Percentiles rank a stretch among this genome's conserved stretches.
phyloP scores from a whole-genome alignment of 2,888 invertebrate genomes.

The Mythimna loreyi region DNA sequence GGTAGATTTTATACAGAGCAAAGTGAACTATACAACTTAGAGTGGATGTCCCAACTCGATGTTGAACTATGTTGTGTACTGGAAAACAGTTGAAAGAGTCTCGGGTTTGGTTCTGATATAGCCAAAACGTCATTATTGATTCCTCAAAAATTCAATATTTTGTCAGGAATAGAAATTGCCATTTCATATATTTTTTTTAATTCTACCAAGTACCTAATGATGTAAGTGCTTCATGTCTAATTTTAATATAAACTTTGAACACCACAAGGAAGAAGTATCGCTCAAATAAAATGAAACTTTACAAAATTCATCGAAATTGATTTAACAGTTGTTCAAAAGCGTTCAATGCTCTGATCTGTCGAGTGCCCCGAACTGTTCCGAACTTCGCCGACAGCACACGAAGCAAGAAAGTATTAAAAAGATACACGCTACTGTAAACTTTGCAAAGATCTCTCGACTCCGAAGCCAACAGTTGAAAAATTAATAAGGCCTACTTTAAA shows the following conservation, averaged over 20 bases:
- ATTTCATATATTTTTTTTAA: too few species aligned
- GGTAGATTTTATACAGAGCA: too few species aligned
- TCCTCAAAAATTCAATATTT: too few species aligned
- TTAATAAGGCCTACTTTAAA: conserved; percentile 66
- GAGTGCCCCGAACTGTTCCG: conserved; percentile 28
- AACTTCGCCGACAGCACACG: conserved; percentile 35
- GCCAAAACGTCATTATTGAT: too few species aligned
- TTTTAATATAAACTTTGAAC: not conserved
- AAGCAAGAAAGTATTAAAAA: conserved; percentile 60
- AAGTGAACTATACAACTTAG: too few species aligned
- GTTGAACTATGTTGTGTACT: too few species aligned
- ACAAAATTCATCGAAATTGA: conserved; percentile 39
- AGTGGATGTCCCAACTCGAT: too few species aligned
- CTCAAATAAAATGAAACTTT: conserved; percentile 13
- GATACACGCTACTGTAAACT: conserved; percentile 56
- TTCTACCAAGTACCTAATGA: too few species aligned
- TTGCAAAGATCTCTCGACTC: conserved; percentile 44
- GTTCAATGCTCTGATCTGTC: conserved; percentile 28
- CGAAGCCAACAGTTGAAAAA: conserved; percentile 62
- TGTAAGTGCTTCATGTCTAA: too few species aligned
- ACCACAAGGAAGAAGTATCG: conserved; percentile 2
- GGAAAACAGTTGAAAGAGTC: too few species aligned
- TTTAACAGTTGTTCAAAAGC: conserved; percentile 42
- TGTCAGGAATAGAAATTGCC: too few species aligned
- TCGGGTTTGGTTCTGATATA: too few species aligned